Conservation (phyloP, 2,888 invertebrate genomes). For the Athetis lepigone region DNA sequence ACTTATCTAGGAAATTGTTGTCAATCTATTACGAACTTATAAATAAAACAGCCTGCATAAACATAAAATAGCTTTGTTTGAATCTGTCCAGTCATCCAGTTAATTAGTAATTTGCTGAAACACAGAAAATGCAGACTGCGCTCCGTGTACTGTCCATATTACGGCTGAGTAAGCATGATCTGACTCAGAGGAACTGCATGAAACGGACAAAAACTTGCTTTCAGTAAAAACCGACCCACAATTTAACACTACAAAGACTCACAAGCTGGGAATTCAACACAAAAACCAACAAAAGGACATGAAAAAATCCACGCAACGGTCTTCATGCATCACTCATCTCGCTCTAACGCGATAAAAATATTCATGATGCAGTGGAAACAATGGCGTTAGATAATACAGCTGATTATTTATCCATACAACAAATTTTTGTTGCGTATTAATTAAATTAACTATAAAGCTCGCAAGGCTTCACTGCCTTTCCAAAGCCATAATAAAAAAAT, state of each 20-base stretch:
- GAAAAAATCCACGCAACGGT: slow-evolving; percentile 82
- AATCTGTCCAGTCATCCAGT: slow-evolving; percentile 59
- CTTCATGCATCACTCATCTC: slow-evolving; percentile 81
- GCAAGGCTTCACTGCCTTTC: slow-evolving; percentile 8
- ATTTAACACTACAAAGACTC: slow-evolving; percentile 51
- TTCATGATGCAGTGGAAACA: slow-evolving; percentile 83
- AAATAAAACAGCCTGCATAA: slow-evolving; percentile 26
- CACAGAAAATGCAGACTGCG: slow-evolving; percentile 23
- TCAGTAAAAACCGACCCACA: slow-evolving; percentile 38
- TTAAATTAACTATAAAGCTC: slow-evolving; percentile 7
- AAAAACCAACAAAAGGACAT: slow-evolving; percentile 79
- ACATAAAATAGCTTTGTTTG: slow-evolving; percentile 42
- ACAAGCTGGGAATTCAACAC: slow-evolving; percentile 48
- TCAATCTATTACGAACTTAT: slow-evolving; percentile 11
- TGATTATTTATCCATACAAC: slow-evolving; percentile 67
- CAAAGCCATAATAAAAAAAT: slow-evolving; percentile 68
- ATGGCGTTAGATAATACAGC: slow-evolving; percentile 83
- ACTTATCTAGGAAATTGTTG: slow-evolving; percentile 15
- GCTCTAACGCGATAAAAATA: slow-evolving; percentile 86
- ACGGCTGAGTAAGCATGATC: slow-evolving; percentile 32
- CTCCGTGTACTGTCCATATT: slow-evolving; percentile 39
- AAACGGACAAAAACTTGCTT: slow-evolving; percentile 36
- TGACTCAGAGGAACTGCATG: slow-evolving; percentile 19
- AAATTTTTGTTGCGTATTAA: slow-evolving; percentile 3
- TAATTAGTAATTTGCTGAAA: slow-evolving; percentile 50